Base-by-base conservation (phyloP, 2,797 vertebrate species). In the Crenichthys baileyi region DNA sequence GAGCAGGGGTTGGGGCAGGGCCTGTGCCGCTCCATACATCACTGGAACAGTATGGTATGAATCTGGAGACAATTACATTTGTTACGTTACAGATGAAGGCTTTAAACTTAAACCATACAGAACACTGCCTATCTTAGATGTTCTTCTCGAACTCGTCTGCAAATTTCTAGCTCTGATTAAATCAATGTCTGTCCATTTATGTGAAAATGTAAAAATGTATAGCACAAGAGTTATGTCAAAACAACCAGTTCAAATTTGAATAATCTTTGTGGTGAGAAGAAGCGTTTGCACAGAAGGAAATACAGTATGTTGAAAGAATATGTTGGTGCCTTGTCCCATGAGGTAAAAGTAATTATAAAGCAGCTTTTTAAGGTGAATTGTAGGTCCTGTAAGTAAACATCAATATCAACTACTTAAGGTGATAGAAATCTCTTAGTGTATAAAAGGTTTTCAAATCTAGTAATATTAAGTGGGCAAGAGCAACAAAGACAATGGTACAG, bases 1-100 rank as follows among this genome's bases (percentile, higher is more conserved):
- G 84, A 83, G 90, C 86, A 67, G 92, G 87, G 26, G 91, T 92
- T 16, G 92, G 86, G 0, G 90, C 80, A 5, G 94, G 94, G 68
- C 94, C 95, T 1, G 94, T 96, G 48, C 96, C 96, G 71, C 95
- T 97, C 96, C 96, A 97, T 39, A 96, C 95, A 85, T 97, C 96
- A 78, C 96, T 97, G 73, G 96, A 97, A 91, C 96, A 97, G 84
- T 97, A 97, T 0, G 96, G 96, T 72, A 97, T 94, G 90, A 97
- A 96, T 87, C 96, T 97, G 82, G 61, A 82, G 12, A 79, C n/a
- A 75, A 29, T 73, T 20, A 44, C 29, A 78, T 72, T 71, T 77
- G 63, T 79, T 72, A 72, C 5, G 26, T 29, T 51, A 46, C 39
- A 85, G 20, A 58, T 39, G 63, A 50, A 79, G 41, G 24, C n/a